Base-by-base conservation (phyloP, 2,113 vertebrate species). In the Rynchops niger region DNA sequence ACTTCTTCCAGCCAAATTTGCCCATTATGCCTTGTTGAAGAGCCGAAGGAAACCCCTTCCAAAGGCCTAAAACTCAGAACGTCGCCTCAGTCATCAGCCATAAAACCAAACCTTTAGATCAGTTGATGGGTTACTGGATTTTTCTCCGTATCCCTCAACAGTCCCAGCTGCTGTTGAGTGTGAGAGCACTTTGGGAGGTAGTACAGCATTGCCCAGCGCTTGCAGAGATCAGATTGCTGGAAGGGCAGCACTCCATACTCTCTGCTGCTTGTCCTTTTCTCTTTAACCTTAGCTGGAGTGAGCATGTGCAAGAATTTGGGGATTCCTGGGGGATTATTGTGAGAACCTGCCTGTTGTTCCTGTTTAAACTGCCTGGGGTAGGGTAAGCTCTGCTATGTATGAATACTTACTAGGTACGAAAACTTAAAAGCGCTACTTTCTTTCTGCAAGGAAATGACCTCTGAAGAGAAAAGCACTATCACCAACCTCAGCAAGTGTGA, bases 401-500 rank as follows among this genome's bases (percentile, higher is more conserved):
- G 38, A 67, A 56, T 19, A 45, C 45, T 43, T 20, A 12, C 11
- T 21, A 1, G 62, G 19, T 71, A 53, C 76, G 65, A 34, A 55
- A 93, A 70, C 45, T 90, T 81, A 65, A 72, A 45, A 45, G 43
- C 7, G 9, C 69, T 96, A 2, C 27, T 92, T 87, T 87, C 49
- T 86, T 93, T 97, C 72, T 95, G 77, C 86, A 96, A 99, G 99
- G 99, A 99, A 99, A 99, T 99, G 99, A 99, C 98, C 61, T 95
- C 98, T 78, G 99, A 99, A 92, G 99, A 99, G 96, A 99, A 99
- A 97, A 98, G 98, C 88, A 98, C 97, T 80, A 98, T 99, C 95
- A 98, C 98, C 65, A 99, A 47, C 95, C 97, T 99, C 95, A 99
- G 98, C 98, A 99, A 99, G 97, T 99, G 99, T 95, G 97, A 99